Conservation (phyloP, 2,113 vertebrate genomes). For the Cairina moschata region DNA sequence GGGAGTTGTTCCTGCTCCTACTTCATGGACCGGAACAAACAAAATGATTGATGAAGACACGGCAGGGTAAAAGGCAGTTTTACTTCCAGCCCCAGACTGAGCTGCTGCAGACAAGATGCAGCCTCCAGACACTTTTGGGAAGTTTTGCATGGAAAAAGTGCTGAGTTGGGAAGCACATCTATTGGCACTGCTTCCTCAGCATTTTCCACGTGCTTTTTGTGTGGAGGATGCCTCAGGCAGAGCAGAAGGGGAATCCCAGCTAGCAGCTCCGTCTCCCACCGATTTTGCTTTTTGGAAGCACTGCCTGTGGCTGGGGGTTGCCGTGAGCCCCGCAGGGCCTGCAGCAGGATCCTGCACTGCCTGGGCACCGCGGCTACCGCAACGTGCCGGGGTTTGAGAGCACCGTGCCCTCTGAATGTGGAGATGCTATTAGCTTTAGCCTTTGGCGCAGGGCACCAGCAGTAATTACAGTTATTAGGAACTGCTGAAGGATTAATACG, state of each 20-base stretch:
- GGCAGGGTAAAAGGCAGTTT: accelerated
- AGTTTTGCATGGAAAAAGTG: accelerated
- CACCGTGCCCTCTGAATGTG: too few relatives aligned
- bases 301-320: too few relatives aligned
- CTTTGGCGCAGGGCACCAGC: background rate
- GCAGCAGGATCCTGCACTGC: background rate
- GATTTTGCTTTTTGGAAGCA: too few relatives aligned
- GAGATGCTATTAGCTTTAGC: background rate
- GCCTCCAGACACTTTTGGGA: background rate
- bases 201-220: accelerated
- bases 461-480: background rate
- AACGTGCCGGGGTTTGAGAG: background rate
- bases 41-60: accelerated
- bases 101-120: accelerated
- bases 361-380: accelerated
- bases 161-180: background rate
- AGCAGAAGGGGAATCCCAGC: accelerated
- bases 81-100: background rate
- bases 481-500: background rate
- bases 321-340: background rate
- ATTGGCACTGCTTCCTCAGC: accelerated
- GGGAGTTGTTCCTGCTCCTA: background rate
- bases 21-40: background rate
- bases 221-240: background rate
- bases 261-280: background rate